Percentiles rank a stretch among this genome's conserved stretches.
Evolutionary conservation across 2,113 vertebrate species (phyloP).

Genomic region (Catharus bicknelli): DNA sequence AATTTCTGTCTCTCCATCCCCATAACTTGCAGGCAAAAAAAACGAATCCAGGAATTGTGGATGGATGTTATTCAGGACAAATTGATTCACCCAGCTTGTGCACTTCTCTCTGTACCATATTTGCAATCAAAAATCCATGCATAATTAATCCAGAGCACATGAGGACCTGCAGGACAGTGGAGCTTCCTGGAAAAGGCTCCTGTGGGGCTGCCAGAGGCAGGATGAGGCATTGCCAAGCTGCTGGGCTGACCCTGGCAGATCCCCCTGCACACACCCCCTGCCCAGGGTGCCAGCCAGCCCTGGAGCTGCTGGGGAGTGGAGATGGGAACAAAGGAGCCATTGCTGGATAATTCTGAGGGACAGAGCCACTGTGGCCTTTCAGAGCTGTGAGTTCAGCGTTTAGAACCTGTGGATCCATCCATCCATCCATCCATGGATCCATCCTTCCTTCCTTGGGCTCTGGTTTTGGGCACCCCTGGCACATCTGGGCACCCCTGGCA

Average conservation of each 20-base stretch:
- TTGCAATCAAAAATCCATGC: constrained; percentile 15
- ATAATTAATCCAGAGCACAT: not conserved
- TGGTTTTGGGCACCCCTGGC: not conserved
- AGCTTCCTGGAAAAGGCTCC: not conserved
- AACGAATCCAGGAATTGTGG: not conserved
- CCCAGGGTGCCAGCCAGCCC: not conserved
- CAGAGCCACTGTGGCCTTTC: not conserved
- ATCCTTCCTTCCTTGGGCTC: not conserved
- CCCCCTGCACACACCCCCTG: not conserved
- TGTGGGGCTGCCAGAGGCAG: not conserved
- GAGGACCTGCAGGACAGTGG: not conserved
- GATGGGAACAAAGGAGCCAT: rapidly evolving
- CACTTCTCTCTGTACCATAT: not conserved
- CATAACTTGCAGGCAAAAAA: not conserved
- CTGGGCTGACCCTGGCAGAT: rapidly evolving
- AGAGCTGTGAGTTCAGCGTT: not conserved
- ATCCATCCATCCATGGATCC: not conserved
- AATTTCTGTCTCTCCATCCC: not conserved
- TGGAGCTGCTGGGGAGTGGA: not conserved
- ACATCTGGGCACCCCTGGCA: not conserved
- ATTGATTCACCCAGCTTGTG: not conserved
- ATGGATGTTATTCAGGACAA: not conserved
- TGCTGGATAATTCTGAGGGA: not conserved
- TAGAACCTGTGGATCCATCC: not conserved
- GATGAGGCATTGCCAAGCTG: rapidly evolving